Base-by-base conservation (phyloP, 2,888 invertebrate genomes). In the Gryllus longicercus region DNA sequence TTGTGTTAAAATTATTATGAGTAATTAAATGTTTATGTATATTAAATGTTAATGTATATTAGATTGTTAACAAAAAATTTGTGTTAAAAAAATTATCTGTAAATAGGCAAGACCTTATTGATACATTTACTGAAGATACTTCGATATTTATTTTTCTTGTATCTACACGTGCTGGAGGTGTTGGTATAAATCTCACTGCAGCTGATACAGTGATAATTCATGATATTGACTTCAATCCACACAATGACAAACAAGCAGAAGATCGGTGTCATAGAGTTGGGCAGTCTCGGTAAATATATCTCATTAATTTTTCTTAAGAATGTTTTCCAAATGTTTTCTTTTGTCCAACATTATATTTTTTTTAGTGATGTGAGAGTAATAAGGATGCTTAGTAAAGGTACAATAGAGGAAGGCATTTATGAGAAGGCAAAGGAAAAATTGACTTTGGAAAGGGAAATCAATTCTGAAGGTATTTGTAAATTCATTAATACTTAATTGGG, bases 191-290 rank as follows among this genome's bases (percentile, higher is more conserved):
- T 89, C 90, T 97, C 83, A 96, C 96, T 0, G 93, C 96, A 0
- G 98, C 99, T 0, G 97, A 98, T 88, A 95, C 95, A 16, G 98
- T 98, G 83, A 94, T 97, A 84, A 94, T 99, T 83, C 98, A 99
- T 87, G 99, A 99, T 86, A 96, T 98, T 79, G 99, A 99, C 89
- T 98, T 97, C 87, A 99, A 99, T 89, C 98, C 98, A 0, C 98
- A 98, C 88, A 98, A 98, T 87, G 98, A 99, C 87, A 98, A 97
- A 87, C 97, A 98, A 88, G 98, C 98, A 0, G 98, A 98, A 87
- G 98, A 99, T 88, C 89, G 94, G 85, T 93, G 91, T 84, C 92
- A 92, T 84, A 86, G 92, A 80, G 88, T 92, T 14, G 92, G 92
- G n/a, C 92, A 92, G 85, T 89, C 86, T 76, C 89, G 87, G 91